Base-by-base conservation (phyloP, 2,888 invertebrate genomes). In the Lampropteryx suffumata region DNA sequence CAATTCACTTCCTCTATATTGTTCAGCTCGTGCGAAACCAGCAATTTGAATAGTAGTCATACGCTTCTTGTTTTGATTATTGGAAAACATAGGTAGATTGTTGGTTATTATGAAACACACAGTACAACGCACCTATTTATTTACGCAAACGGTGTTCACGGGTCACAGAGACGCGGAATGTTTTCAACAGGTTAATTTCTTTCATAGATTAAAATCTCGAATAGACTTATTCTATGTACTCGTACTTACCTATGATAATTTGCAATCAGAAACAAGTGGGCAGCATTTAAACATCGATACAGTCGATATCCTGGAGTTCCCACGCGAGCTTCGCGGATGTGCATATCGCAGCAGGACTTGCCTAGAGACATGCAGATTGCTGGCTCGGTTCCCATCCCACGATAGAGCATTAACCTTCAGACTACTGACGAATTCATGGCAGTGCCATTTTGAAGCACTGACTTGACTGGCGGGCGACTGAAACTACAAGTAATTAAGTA, bases 1-100 rank as follows among this genome's bases (percentile, higher is more conserved):
- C 72, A 66, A 76, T 73, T 75, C 67, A 70, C 69, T 83, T 82
- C 76, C 76, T 72, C 68, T 62, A 48, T 62, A 62, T 64, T 65
- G 69, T 67, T 27, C 8, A 28, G 58, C 52, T 58, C 73, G 75
- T 81, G 80, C 61, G 80, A 79, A 73, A 64, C 35, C 13, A 44
- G 17, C 28, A 10, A 46, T 42, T 41, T 42, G 27, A 42, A 41
- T 35, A n/a, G 41, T 29, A 32, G 21, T 26, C n/a, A 6, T 14
- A 34, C 21, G 7, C 3, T 11, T 24, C 21, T 32, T 8, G 6
- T 13, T 32, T 13, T 8, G n/a, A n/a, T n/a, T 32, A 32, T 24
- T 24, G 24, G 24, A 24, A 7, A 24, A 24, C 24, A 24, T 7
- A 21, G 7, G 24, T 6, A 17, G 4, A 17, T 24, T 24, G 3